Evolutionary conservation across 2,888 invertebrate genomes (phyloP).

Genomic region (Gerris lacustris): DNA sequence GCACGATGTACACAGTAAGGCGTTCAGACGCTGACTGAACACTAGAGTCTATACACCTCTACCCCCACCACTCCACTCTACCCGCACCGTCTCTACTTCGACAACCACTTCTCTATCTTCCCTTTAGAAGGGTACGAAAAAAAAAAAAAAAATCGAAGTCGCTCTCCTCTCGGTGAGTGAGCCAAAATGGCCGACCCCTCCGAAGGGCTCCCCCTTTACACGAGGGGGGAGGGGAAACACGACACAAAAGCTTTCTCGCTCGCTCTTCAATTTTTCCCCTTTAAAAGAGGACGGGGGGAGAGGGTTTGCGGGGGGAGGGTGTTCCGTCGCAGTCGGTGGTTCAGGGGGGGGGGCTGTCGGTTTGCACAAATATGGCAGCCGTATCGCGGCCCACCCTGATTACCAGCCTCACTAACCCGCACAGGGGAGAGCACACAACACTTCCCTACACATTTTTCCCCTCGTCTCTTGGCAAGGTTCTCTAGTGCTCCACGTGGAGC

Average conservation of each 20-base stretch:
- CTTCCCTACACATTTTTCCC: constrained; percentile 28
- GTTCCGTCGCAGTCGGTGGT: constrained; percentile 43
- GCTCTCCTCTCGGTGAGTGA: constrained; percentile 35
- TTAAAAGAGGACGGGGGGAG: constrained; percentile 38
- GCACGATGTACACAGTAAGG: constrained; percentile 23
- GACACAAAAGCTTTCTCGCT: constrained; percentile 26
- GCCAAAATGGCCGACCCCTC: constrained; percentile 34
- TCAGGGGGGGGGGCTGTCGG: constrained; percentile 32
- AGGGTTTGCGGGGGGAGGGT: constrained; percentile 32
- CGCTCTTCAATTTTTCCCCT: constrained; percentile 28
- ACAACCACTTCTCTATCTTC: constrained; percentile 23
- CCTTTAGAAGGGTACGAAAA: constrained; percentile 11
- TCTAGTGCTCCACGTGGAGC: constrained; percentile 28
- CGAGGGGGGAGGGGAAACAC: constrained; percentile 35
- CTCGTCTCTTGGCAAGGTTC: constrained; percentile 18
- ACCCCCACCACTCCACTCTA: constrained; percentile 23
- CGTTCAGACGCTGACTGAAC: constrained; percentile 34
- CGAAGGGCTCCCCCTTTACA: constrained; percentile 19
- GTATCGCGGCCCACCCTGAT: constrained; percentile 32
- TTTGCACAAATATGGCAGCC: constrained; percentile 34
- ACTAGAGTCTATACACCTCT: constrained; percentile 15
- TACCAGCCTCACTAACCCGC: constrained; percentile 33
- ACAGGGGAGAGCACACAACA: constrained; percentile 31
- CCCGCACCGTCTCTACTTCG: constrained; percentile 18
- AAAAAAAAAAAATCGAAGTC: constrained; percentile 28